These are phyloP conservation scores for Meriones unguiculatus DNA, from an alignment of 2,113 vertebrate genomes.

Conservation along the genomic window DNA sequence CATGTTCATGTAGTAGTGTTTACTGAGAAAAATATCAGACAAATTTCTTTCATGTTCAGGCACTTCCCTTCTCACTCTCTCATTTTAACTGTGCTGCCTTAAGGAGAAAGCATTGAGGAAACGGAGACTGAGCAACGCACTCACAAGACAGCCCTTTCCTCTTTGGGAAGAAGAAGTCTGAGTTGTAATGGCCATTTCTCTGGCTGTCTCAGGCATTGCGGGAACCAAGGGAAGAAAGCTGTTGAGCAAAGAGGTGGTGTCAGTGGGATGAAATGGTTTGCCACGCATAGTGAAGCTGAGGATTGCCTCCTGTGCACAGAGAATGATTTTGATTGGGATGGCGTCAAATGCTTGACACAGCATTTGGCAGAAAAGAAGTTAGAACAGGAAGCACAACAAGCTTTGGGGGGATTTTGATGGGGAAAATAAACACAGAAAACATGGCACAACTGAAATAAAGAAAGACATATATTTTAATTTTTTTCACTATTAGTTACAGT, in stretches of 20 bases:
- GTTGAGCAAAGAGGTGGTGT: neutral
- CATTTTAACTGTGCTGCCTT: neutral
- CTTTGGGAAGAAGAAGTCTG: neutral
- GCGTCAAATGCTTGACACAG: neutral
- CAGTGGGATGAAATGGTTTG: neutral
- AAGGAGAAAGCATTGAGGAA: neutral
- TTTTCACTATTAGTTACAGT: too few species aligned
- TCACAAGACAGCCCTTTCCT: neutral
- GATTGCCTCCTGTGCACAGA: neutral
- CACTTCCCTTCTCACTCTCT: neutral
- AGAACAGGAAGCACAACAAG: neutral
- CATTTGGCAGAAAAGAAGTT: neutral
- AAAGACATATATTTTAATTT: neutral
- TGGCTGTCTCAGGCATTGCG: neutral
- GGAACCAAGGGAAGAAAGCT: neutral
- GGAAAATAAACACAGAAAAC: neutral
- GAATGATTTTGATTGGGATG: neutral
- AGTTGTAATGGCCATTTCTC: too few species aligned
- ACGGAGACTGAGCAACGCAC: too few species aligned
- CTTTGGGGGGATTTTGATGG: neutral
- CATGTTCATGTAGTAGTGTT: neutral
- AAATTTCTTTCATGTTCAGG: constrained; percentile 21
- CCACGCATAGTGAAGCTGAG: neutral
- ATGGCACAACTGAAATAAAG: neutral
- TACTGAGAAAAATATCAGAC: neutral